Conservation (phyloP, 2,888 invertebrate species). For the Pyrrhosoma nymphula region DNA sequence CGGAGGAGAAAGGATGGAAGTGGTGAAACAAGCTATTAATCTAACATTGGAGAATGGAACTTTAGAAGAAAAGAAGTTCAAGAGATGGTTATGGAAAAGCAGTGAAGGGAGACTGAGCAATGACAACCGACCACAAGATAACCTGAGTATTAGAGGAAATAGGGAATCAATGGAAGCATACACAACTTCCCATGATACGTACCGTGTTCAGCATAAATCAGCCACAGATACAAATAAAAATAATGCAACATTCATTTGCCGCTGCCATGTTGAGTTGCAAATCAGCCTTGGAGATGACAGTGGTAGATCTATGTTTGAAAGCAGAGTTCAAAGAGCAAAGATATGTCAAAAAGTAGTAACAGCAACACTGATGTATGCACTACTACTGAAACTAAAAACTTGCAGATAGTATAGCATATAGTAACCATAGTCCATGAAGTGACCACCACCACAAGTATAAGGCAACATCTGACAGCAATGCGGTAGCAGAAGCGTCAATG, state of each 20-base stretch:
- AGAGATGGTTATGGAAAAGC: slow-evolving; percentile 47
- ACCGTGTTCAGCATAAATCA: slow-evolving; percentile 81
- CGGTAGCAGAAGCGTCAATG: slow-evolving; percentile 57
- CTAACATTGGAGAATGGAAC: slow-evolving; percentile 71
- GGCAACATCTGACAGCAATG: slow-evolving; percentile 75
- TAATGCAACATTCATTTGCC: slow-evolving; percentile 79
- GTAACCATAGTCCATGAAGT: slow-evolving; percentile 71
- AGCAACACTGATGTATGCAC: slow-evolving; percentile 74
- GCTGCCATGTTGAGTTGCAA: slow-evolving; percentile 85
- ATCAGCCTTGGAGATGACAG: slow-evolving; percentile 82
- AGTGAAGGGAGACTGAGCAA: slow-evolving; percentile 68
- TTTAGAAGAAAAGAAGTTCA: slow-evolving; percentile 54
- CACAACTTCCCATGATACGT: slow-evolving; percentile 80
- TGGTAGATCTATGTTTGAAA: slow-evolving; percentile 80
- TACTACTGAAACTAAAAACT: slow-evolving; percentile 77
- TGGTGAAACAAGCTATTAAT: slow-evolving; percentile 76
- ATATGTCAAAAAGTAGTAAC: slow-evolving; percentile 74
- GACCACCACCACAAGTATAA: slow-evolving; percentile 76
- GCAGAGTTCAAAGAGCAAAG: slow-evolving; percentile 79
- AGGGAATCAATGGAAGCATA: slow-evolving; percentile 79
- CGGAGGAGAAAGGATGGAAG: slow-evolving; percentile 72
- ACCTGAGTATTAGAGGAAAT: slow-evolving; percentile 77
- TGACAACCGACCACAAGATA: slow-evolving; percentile 73
- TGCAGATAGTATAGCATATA: slow-evolving; percentile 80
- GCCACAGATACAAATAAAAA: slow-evolving; percentile 71